A percentile compares a stretch with the other conserved stretches of the same genome.
Evolutionary conservation across 2,888 invertebrate species (phyloP).

Genomic region (Palloptera scutellata): DNA sequence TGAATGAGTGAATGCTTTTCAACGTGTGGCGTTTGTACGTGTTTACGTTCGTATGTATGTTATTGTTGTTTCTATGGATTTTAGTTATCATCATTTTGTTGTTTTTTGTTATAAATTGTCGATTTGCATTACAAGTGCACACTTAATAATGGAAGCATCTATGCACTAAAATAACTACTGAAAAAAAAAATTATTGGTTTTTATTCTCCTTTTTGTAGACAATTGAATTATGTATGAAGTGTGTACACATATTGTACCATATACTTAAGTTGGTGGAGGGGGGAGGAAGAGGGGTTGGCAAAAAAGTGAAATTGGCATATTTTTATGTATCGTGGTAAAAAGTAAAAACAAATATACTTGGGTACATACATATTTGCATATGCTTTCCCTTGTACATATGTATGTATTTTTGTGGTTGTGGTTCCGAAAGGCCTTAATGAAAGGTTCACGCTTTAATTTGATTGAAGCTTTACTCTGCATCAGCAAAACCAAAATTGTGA

Average conservation of each 20-base stretch:
- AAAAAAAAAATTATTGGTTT: slow-evolving; percentile 2
- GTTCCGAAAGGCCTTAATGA: too few relatives aligned
- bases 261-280: too few relatives aligned
- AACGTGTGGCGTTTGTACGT: too few relatives aligned
- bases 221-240: slow-evolving; percentile 12
- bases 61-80: slow-evolving; percentile 7
- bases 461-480: too few relatives aligned
- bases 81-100: slow-evolving; percentile 12
- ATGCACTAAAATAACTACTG: slow-evolving; percentile 60
- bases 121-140: slow-evolving; percentile 58
- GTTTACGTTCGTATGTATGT: not conserved
- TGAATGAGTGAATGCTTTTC: not conserved
- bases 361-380: too few relatives aligned
- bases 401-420: too few relatives aligned
- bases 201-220: not conserved
- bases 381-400: too few relatives aligned
- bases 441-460: too few relatives aligned
- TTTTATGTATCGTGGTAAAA: too few relatives aligned
- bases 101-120: slow-evolving; percentile 29
- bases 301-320: not conserved
- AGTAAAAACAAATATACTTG: too few relatives aligned
- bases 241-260: too few relatives aligned
- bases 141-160: slow-evolving; percentile 58
- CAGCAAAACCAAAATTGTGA: too few relatives aligned
- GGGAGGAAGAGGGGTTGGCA: slow-evolving; percentile 1